Base-by-base conservation (phyloP, 2,888 invertebrate genomes). In the Parnassius mnemosyne region DNA sequence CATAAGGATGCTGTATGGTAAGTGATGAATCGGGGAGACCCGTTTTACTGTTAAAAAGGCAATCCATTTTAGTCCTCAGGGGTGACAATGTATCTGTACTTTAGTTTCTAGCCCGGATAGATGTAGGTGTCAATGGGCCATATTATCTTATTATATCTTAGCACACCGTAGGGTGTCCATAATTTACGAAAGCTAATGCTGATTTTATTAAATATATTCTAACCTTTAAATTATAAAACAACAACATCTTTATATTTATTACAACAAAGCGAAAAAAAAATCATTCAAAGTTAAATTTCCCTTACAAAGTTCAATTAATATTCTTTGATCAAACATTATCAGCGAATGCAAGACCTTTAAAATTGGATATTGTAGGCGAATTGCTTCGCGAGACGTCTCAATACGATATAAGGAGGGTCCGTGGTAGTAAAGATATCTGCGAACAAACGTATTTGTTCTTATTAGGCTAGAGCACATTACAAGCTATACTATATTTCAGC, bases 351-450 rank as follows among this genome's bases (percentile, higher is more conserved):
- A 53, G 60, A 61, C 62, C 65, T 69, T 65, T 68, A 61, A 67
- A 73, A 76, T 78, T 66, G 74, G 74, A 75, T 74, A 74, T 76
- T 77, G 74, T 80, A 79, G 77, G 72, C 69, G 74, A 75, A 77
- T 81, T 77, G 77, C 71, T 76, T 68, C 61, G 65, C 70, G 72
- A 75, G 78, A 87, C 80, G 78, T 82, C 81, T 83, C 80, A 80
- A 82, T 82, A 75, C 76, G 77, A 82, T 77, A 77, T 78, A 80
- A 78, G 76, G 77, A 80, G 81, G 81, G 80, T 76, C 76, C 76
- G 66, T 50, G 53, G 58, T 57, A 63, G 66, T 65, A 70, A 73
- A 76, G 78, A 76, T 77, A 76, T 76, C 69, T 66, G 68, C 71
- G 70, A 70, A 76, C 74, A 74, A 63, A 77, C 80, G 72, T 75